These are phyloP conservation scores for Chlamydotis undulata DNA, from an alignment of 2,113 vertebrate genomes.

Conservation along the genomic window DNA sequence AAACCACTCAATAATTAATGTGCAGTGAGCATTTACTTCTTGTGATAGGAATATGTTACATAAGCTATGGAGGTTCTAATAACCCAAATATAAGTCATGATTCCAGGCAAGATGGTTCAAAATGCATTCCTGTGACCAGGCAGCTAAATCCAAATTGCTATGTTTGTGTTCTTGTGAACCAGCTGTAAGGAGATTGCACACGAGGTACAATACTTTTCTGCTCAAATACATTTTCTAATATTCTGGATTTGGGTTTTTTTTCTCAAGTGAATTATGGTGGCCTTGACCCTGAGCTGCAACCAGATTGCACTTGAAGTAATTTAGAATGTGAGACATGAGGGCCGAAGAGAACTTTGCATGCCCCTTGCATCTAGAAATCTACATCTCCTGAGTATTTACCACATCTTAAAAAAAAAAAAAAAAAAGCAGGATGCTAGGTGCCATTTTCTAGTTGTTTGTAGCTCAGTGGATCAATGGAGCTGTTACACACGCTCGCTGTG, in stretches of 20 bases:
- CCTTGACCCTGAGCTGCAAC: neutral
- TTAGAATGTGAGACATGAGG: neutral
- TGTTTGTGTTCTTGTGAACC: neutral
- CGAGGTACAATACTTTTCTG: neutral
- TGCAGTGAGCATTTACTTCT: neutral
- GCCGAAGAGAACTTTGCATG: neutral
- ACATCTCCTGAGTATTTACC: neutral
- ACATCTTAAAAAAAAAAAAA: neutral
- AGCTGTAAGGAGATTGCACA: neutral
- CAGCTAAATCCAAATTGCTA: neutral
- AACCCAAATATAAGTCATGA: neutral
- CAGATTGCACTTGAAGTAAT: neutral
- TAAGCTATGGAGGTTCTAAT: neutral
- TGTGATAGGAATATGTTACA: neutral
- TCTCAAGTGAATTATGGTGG: neutral
- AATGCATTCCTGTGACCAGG: neutral
- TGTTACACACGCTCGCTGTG: neutral
- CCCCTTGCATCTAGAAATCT: neutral
- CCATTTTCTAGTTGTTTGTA: neutral
- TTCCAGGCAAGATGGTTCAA: neutral
- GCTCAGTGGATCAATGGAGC: neutral
- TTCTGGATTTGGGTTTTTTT: neutral
- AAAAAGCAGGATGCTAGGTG: neutral
- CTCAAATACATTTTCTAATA: neutral
- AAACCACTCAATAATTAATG: slow-evolving; percentile 24